Evolutionary conservation across 2,113 vertebrate species (phyloP), one percentile per base, ranked within the genome.

Genomic region (Mobula hypostoma): DNA sequence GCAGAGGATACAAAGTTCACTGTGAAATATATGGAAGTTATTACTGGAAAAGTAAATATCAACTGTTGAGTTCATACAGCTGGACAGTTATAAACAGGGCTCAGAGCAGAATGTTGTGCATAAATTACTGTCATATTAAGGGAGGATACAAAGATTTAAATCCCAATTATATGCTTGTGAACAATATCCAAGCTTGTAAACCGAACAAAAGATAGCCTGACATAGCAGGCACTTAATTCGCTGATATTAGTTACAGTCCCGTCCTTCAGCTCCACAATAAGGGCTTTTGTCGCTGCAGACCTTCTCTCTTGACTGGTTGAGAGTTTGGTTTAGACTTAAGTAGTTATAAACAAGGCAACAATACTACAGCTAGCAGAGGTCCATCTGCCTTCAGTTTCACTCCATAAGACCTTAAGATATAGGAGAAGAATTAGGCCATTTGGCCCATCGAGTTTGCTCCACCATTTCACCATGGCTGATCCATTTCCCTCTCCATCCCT

Each of bases 321-420:
- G 61, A 68, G n/a, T 90, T 66, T 66, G 63, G 85, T 32, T 66
- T 63, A 19, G 85, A 90, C 14, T 32, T 66, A 68, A 15, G 29
- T 58, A 88, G 29, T 63, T 63, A 5, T 66, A 66, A 66, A 90
- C 61, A 90, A 66, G 29, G 61, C 61, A 32, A n/a, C 63, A 6
- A 90, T 66, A 90, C n/a, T 32, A 29, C 85, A 90, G 85, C 14
- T 61, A 66, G 85, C 61, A 68, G 61, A 29, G 61, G 29, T 68
- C 85, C 85, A 90, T 90, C 85, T 68, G 85, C 85, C 66, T 90
- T 66, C 61, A 90, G 61, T 90, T 66, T 90, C 48, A 48, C 48
- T 48, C 48, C 48, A 48, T 48, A 48, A 48, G 48, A 48, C 48
- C 48, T 2, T 48, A 36, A 36, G 48, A 48, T 48, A 48, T 48